phyloP scores from a whole-genome alignment of 2,888 invertebrate genomes.

The Boloria selene region DNA sequence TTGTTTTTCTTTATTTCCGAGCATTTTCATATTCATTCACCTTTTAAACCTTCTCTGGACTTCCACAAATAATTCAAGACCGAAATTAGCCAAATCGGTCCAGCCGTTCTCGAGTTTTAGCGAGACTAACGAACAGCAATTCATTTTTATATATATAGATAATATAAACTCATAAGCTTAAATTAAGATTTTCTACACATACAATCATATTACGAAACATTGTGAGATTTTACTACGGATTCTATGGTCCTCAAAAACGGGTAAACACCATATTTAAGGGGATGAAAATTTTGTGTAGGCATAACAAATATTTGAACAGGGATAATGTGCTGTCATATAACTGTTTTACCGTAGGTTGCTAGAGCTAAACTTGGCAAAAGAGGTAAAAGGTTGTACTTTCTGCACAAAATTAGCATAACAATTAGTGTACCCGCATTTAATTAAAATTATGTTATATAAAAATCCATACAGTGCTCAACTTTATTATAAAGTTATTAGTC shows the following conservation, averaged over 20 bases:
- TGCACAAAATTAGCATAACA: conserved; percentile 20
- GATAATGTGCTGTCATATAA: conserved; percentile 34
- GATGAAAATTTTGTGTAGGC: conserved; percentile 17
- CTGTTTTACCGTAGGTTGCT: conserved; percentile 21
- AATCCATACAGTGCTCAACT: too few relatives aligned
- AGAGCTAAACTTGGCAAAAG: conserved; percentile 21
- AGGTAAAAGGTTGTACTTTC: conserved; percentile 21
- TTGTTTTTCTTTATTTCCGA: too few relatives aligned
- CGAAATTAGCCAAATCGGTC: too few relatives aligned
- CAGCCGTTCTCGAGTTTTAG: too few relatives aligned
- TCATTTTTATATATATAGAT: too few relatives aligned
- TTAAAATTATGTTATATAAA: background rate
- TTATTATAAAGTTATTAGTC: too few relatives aligned
- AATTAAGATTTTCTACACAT: background rate
- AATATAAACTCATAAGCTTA: too few relatives aligned
- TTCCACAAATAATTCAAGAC: too few relatives aligned
- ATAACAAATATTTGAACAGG: conserved; percentile 31
- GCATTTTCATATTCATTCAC: too few relatives aligned
- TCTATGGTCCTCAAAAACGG: conserved; percentile 22
- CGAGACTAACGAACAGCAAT: too few relatives aligned
- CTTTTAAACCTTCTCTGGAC: too few relatives aligned
- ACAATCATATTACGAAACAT: conserved; percentile 3
- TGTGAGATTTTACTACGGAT: conserved; percentile 14
- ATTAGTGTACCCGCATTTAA: background rate
- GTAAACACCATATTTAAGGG: conserved; percentile 14